Evolutionary conservation across 2,797 vertebrate genomes (phyloP), one percentile per base, ranked within the genome.

Genomic region (Decapterus maruadsi): DNA sequence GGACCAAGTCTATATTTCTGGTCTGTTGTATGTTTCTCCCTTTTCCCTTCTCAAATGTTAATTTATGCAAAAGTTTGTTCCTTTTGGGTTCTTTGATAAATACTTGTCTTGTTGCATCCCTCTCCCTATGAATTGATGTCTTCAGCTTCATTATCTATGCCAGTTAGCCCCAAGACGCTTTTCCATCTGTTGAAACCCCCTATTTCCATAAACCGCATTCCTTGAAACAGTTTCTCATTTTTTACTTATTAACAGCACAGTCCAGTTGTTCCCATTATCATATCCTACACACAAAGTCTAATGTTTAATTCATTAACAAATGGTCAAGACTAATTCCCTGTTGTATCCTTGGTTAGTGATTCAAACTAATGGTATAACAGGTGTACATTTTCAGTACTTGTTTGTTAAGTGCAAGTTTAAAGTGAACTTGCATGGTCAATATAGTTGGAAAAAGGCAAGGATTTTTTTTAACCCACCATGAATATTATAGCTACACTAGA

Each of bases 81-180:
- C 54, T 61, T 29, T 62, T 17, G 3, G 69, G 43, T 72, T 84
- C 50, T 65, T 77, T 58, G 26, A 51, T n/a, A 64, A 51, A 54
- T 68, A 62, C 36, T 68, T 14, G 43, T 20, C 36, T 68, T 8
- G 36, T 17, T 54, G n/a, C 14, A 8, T 16, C 46, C 16, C 68
- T 11, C 11, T 63, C 8, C 31, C 10, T 42, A 19, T 46, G 54
- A 6, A 2, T 71, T 84, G 7, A 8, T 34, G 65, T 58, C 38
- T 63, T 59, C 45, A 51, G 65, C 22, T 38, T 81, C 29, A 69
- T 58, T 76, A 64, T 77, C 77, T 74, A 53, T 81, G 66, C 61
- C 73, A 77, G 73, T 77, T 80, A 80, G 80, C 62, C 56, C 13
- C 8, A 17, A 71, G 51, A 73, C 26, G n/a, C 53, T 43, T 75